Evolutionary conservation across 2,888 invertebrate genomes (phyloP), one percentile per base, ranked within the genome.

Genomic region (Phaedon cochleariae): DNA sequence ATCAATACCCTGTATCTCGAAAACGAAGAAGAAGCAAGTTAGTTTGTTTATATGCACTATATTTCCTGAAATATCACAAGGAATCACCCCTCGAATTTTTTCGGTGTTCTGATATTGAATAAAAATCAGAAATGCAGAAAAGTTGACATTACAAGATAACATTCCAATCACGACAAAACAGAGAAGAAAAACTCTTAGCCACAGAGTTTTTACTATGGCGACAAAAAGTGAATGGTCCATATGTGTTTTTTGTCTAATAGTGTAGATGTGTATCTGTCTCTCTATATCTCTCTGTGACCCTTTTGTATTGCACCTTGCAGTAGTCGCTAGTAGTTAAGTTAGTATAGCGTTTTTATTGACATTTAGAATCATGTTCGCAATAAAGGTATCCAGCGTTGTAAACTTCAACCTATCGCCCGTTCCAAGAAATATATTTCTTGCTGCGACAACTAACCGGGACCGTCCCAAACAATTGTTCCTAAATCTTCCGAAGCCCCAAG

Each of bases 201-300:
- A n/a, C n/a, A n/a, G n/a, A n/a, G n/a, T n/a, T n/a, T n/a, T n/a
- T n/a, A n/a, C n/a, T n/a, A n/a, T n/a, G n/a, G n/a, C n/a, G n/a
- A n/a, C n/a, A n/a, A n/a, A n/a, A n/a, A n/a, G 57, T 26, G 10
- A 62, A 51, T 62, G 57, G 55, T 62, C 45, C 52, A 22, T 53
- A n/a, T 21, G 7, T 26, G 17, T 41, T 45, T 15, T 54, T 9
- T 45, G 10, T 53, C 31, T 55, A 10, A 49, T 61, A 58, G 65
- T 61, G 34, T 54, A 65, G 60, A 60, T 60, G 46, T 65, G 61
- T 68, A 70, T 72, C 74, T 74, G 74, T 69, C 71, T 72, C 72
- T 72, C 70, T 72, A 67, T 63, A 70, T 74, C 72, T 74, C 74
- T 70, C 64, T 68, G 69, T 70, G 68, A 70, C 68, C 48, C 69